Evolutionary conservation across 92 coral and sea anemone species (phyloP).

Genomic region (Phenganax subtilis): DNA sequence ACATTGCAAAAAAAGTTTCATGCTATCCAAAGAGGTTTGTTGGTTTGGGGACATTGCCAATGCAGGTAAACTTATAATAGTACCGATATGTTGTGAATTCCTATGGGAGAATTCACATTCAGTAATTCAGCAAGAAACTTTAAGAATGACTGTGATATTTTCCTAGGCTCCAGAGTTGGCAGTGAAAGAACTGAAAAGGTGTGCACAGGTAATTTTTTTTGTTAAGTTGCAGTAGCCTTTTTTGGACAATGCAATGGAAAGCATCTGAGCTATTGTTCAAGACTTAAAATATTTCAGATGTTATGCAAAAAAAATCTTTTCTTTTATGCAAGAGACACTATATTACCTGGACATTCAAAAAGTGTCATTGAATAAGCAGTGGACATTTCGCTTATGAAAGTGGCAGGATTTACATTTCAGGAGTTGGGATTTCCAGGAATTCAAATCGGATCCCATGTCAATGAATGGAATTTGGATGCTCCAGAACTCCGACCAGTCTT

Average conservation of each 20-base stretch:
- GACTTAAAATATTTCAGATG: too few species aligned
- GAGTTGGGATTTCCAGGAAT: slow-evolving; percentile 94
- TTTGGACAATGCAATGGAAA: not conserved
- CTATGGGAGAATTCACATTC: not conserved
- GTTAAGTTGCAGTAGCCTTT: too few species aligned
- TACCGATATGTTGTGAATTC: not conserved
- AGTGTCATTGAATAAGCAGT: too few species aligned
- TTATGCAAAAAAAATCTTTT: too few species aligned
- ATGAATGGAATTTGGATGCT: slow-evolving; percentile 97
- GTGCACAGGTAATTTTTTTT: slow-evolving; percentile 59
- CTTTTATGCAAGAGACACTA: too few species aligned
- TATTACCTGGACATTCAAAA: too few species aligned
- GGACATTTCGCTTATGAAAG: too few species aligned
- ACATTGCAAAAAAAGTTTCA: slow-evolving; percentile 80
- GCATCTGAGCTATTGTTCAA: too few species aligned
- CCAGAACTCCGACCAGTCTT: slow-evolving; percentile 85
- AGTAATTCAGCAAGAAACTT: not conserved
- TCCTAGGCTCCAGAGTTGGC: slow-evolving; percentile 86
- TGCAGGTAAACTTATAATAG: slow-evolving; percentile 62
- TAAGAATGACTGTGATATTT: not conserved
- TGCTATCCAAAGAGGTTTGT: slow-evolving; percentile 85
- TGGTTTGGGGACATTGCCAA: slow-evolving; percentile 90
- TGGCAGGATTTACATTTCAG: slow-evolving; percentile 38
- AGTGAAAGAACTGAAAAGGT: slow-evolving; percentile 74
- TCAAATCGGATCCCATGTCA: slow-evolving; percentile 88